These are phyloP conservation scores for Chymomyza costata DNA, from an alignment of 1,140 invertebrate genomes.

Conservation along the genomic window DNA sequence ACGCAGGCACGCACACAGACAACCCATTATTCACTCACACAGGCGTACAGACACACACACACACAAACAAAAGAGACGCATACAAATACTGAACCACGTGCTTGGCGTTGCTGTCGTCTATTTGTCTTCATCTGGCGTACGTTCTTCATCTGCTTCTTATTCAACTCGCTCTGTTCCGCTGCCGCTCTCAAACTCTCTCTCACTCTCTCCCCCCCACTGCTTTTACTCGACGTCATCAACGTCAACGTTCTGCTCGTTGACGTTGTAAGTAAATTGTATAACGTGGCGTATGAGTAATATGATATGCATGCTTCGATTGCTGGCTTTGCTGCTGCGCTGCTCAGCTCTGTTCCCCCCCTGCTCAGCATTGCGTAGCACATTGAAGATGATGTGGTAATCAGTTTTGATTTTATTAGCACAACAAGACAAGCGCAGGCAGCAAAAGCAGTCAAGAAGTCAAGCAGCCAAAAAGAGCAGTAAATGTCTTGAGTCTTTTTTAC, in stretches of 20 bases:
- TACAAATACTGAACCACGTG: slow-evolving; percentile 18
- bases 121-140: slow-evolving; percentile 49
- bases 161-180: background rate
- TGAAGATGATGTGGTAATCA: slow-evolving; percentile 70
- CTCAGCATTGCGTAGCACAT: slow-evolving; percentile 26
- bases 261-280: slow-evolving; percentile 68
- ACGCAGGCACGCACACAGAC: slow-evolving; percentile 20
- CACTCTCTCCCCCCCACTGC: too few species aligned
- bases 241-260: slow-evolving; percentile 59
- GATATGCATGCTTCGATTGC: slow-evolving; percentile 71
- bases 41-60: background rate
- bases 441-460: slow-evolving; percentile 15
- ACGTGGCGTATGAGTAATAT: slow-evolving; percentile 70
- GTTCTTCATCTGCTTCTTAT: background rate
- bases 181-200: slow-evolving; percentile 11
- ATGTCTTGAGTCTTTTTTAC: slow-evolving; percentile 35
- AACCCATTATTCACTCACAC: background rate
- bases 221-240: too few species aligned
- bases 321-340: slow-evolving; percentile 33
- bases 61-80: too few species aligned
- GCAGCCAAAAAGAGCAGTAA: slow-evolving; percentile 36
- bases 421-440: slow-evolving; percentile 29
- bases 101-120: slow-evolving; percentile 41
- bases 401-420: slow-evolving; percentile 69
- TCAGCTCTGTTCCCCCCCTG: background rate